Evolutionary conservation across 2,113 vertebrate genomes (phyloP).

Genomic region (Perca fluviatilis): DNA sequence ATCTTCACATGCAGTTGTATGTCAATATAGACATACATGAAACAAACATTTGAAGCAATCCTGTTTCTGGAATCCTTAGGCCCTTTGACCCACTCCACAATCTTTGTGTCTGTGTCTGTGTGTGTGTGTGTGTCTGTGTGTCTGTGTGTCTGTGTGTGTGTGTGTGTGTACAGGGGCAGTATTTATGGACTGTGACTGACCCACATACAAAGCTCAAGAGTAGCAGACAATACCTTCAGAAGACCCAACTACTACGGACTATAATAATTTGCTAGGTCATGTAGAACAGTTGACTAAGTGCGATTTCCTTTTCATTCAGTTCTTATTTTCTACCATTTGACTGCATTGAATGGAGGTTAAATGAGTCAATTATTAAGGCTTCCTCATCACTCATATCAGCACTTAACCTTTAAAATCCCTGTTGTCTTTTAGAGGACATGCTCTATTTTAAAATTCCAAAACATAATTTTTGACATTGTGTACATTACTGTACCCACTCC

Average conservation of each 20-base stretch:
- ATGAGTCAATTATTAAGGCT: not conserved
- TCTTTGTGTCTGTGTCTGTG: not conserved
- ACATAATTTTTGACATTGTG: not conserved
- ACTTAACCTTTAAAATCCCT: not conserved
- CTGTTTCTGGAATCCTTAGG: not conserved
- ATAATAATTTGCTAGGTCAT: not conserved
- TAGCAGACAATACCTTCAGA: not conserved
- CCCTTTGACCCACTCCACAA: constrained; percentile 1
- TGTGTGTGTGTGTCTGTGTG: not conserved
- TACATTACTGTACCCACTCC: not conserved
- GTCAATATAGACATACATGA: not conserved
- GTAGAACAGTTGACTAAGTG: not conserved
- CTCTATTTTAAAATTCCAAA: constrained; percentile 2
- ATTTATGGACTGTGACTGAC: constrained; percentile 58
- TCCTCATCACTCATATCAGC: not conserved
- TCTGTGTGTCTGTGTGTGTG: not conserved
- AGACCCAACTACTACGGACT: not conserved
- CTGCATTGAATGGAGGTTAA: not conserved
- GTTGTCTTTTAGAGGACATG: not conserved
- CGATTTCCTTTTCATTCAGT: not conserved
- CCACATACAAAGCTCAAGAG: constrained; percentile 42
- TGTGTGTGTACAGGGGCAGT: constrained; percentile 1
- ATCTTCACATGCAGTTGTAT: not conserved
- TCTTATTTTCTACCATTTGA: not conserved
- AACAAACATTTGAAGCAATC: too few relatives aligned